Evolutionary conservation across 2,888 invertebrate genomes (phyloP), one percentile per base, ranked within the genome.

Genomic region (Apeira syringaria): DNA sequence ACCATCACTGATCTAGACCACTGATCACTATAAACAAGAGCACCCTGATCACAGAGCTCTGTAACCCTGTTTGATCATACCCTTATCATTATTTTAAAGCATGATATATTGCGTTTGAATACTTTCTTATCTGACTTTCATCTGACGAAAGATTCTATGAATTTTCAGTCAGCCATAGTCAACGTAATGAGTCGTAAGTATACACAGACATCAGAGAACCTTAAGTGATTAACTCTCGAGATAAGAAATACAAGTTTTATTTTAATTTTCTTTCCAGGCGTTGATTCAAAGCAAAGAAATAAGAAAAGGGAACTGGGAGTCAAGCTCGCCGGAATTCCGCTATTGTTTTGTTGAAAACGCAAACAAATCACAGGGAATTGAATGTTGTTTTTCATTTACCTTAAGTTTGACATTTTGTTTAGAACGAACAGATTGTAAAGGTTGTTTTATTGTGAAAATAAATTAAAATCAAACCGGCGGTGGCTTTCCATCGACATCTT

Each of bases 211-310:
- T 11, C 13, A n/a, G 8, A 22, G 15, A 30, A 20, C 29, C 25
- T 26, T 44, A 44, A 44, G 44, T 44, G 44, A 45, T 45, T 39
- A 45, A 39, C 30, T 33, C 38, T 11, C 3, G 5, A 13, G 29
- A 34, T 18, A 18, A 31, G 26, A 25, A 43, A 33, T 34, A 38
- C 25, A 13, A 27, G 25, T 44, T 37, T 33, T 37, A 44, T 45
- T 39, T 34, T 45, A 39, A 45, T 45, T 45, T 45, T 34, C 45
- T 29, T 13, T 8, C 7, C 22, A 10, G 12, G 25, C 25, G 30
- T 39, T 44, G 37, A 37, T 37, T 37, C 30, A 26, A 26, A 35
- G 9, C 15, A 12, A 31, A 30, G 27, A 5, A 41, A 36, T 35
- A 35, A 38, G 7, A 2, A 18, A 20, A 39, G 26, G 18, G 17